phyloP scores from a whole-genome alignment of 2,888 invertebrate species.

The Pandemis heparana region DNA sequence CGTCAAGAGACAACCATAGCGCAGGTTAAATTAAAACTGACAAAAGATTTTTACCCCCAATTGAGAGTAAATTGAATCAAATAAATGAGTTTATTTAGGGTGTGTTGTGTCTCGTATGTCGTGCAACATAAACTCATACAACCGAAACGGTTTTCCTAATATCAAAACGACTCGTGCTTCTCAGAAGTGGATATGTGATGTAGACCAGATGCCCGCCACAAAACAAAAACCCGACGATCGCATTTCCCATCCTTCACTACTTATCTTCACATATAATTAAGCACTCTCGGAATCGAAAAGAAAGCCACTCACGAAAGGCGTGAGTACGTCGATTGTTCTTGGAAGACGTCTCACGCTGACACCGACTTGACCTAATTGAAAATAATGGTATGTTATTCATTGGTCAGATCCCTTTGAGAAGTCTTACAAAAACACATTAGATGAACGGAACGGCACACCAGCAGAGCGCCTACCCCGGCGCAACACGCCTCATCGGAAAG shows the following conservation, averaged over 20 bases:
- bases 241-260: slow-evolving; percentile 64
- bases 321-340: slow-evolving; percentile 82
- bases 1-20: slow-evolving; percentile 45
- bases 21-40: slow-evolving; percentile 14
- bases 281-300: slow-evolving; percentile 74
- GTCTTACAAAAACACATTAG: slow-evolving; percentile 73
- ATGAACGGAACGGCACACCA: slow-evolving; percentile 53
- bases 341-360: slow-evolving; percentile 74
- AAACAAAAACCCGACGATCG: slow-evolving; percentile 66
- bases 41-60: slow-evolving; percentile 21
- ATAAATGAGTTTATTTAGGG: background rate
- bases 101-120: background rate
- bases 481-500: slow-evolving; percentile 52
- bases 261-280: slow-evolving; percentile 77
- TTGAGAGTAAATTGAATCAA: background rate
- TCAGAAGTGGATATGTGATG: slow-evolving; percentile 51
- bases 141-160: slow-evolving; percentile 1
- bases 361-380: slow-evolving; percentile 83
- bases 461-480: slow-evolving; percentile 42
- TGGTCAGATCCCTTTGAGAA: slow-evolving; percentile 67
- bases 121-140: background rate
- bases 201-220: slow-evolving; percentile 63
- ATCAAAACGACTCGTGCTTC: slow-evolving; percentile 11
- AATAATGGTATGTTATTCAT: slow-evolving; percentile 82
- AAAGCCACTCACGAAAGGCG: slow-evolving; percentile 78